Conservation (phyloP, 2,888 invertebrate genomes). For the Callyntrura guangdongensis region DNA sequence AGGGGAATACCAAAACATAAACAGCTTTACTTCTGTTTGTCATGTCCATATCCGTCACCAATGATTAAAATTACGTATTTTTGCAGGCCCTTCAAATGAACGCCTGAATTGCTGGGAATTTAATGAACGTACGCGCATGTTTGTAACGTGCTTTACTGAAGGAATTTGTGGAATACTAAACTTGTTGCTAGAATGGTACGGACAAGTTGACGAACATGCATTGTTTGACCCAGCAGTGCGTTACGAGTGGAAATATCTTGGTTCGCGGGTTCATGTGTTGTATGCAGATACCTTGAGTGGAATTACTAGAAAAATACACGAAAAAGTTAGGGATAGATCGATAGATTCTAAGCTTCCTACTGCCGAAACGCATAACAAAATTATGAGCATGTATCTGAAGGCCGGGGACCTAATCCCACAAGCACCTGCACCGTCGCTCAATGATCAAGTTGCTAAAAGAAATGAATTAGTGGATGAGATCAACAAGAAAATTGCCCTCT, state of each 20-base stretch:
- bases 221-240: neutral
- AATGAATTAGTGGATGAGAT: conserved; percentile 10
- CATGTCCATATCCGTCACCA: no score
- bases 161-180: conserved; percentile 11
- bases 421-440: neutral
- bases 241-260: conserved; percentile 40
- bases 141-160: neutral
- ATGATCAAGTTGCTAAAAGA: neutral
- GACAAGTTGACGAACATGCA: neutral
- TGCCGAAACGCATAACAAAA: neutral
- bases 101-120: conserved; percentile 18
- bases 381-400: neutral
- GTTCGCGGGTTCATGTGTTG: neutral
- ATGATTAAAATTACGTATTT: no score
- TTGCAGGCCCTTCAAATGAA: neutral
- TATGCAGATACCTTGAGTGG: neutral
- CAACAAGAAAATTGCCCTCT: neutral
- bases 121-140: neutral
- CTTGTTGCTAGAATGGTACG: neutral
- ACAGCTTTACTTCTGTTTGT: no score
- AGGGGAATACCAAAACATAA: neutral
- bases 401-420: neutral
- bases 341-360: neutral
- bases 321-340: neutral
- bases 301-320: neutral